Evolutionary conservation across 2,888 invertebrate species (phyloP), one percentile per base, ranked within the genome.

Genomic region (Cephus pygmeus): DNA sequence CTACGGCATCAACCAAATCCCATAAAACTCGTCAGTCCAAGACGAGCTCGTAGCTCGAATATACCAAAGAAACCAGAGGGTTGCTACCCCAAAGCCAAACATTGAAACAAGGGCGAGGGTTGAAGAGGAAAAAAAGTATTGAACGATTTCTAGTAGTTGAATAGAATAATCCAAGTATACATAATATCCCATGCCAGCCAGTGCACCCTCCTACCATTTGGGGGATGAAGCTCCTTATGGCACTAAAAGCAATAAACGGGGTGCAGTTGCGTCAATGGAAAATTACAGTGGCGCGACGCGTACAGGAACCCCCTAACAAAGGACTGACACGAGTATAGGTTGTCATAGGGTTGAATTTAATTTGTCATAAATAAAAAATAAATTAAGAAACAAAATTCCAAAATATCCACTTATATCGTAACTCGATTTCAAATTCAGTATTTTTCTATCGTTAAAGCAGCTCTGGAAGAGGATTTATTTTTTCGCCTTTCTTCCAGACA

Each of bases 1-100:
- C 31, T 12, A 11, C 31, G 9, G 31, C 71, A n/a, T 31, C 23
- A 23, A 34, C 23, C 0, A 31, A 71, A 71, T 71, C 31, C 31
- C 71, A 71, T 31, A 71, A 71, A 71, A 71, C 71, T 71, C 71
- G 31, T 9, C 71, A 31, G 31, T 71, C 71, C 71, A 31, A 71
- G 33, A 31, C 12, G 12, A 15, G 4, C 71, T 30, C 69, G 71
- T 31, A 71, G 30, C 11, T 71, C 12, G 71, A 56, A 56, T 23
- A 2, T 9, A 31, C 71, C 71, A 31, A 31, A 71, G 71, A 34
- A 12, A 12, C 23, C 31, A 33, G 71, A 34, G 34, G 71, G 71
- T 31, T 71, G 12, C 31, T 15, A 71, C 71, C 71, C 71, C 33
- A 34, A 71, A 71, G 23, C 31, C 31, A 71, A 71, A 71, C 33